Evolutionary conservation across 2,888 invertebrate genomes (phyloP).

Genomic region (Glyphotaelius pellucidus): DNA sequence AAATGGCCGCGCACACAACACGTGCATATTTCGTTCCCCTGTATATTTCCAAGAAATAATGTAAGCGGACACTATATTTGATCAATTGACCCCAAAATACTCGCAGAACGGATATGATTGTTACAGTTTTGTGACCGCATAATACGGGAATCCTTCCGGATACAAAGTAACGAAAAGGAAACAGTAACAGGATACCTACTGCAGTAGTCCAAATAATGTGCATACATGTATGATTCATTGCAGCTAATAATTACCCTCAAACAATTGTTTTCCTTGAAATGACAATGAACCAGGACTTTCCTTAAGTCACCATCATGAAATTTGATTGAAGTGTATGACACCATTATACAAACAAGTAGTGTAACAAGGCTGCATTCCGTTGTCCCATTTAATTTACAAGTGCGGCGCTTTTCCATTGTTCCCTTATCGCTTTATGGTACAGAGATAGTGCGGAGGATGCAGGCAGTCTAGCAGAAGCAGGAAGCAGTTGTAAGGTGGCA

Average conservation of each 20-base stretch:
- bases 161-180: background rate
- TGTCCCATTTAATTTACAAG: background rate
- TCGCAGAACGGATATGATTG: slow-evolving; percentile 31
- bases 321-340: background rate
- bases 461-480: background rate
- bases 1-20: background rate
- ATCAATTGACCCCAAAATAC: background rate
- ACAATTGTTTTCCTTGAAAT: background rate
- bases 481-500: slow-evolving; percentile 41
- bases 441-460: slow-evolving; percentile 29
- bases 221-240: background rate
- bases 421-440: slow-evolving; percentile 15
- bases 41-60: background rate
- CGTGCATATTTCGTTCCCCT: background rate
- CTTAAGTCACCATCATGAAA: background rate
- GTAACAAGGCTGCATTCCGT: background rate
- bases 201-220: background rate
- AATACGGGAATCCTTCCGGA: slow-evolving; percentile 7
- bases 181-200: background rate
- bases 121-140: slow-evolving; percentile 15
- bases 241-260: background rate
- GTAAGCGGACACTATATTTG: slow-evolving; percentile 7
- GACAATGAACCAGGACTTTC: background rate
- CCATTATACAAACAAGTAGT: background rate
- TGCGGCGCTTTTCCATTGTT: background rate